A percentile compares a stretch with the other conserved stretches of the same genome.
Evolutionary conservation across 1,140 invertebrate genomes (phyloP).

Genomic region (Campoletis sonorensis): DNA sequence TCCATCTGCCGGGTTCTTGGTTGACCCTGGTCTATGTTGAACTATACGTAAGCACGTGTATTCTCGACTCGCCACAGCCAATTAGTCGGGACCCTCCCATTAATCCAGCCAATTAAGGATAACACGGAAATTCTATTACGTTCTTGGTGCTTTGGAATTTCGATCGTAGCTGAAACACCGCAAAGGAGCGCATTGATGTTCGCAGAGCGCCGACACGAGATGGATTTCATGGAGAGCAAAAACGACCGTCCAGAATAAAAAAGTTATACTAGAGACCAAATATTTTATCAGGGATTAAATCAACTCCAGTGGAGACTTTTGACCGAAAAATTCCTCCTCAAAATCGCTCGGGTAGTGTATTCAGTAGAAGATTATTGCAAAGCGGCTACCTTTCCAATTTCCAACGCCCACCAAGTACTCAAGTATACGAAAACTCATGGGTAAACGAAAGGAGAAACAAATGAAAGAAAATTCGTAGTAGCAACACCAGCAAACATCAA

Average conservation of each 20-base stretch:
- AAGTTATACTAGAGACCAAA: not conserved
- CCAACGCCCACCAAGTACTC: too few relatives aligned
- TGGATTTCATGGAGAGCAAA: not conserved
- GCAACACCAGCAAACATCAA: too few relatives aligned
- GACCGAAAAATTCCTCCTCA: too few relatives aligned
- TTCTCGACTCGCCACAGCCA: conserved; percentile 62
- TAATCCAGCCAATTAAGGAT: conserved; percentile 71
- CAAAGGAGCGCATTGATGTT: not conserved
- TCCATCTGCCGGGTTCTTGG: not conserved
- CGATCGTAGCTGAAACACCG: conserved; percentile 42
- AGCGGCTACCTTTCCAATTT: too few relatives aligned
- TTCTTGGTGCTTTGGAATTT: conserved; percentile 59
- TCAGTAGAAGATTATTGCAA: too few relatives aligned
- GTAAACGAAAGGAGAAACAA: too few relatives aligned
- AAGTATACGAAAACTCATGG: too few relatives aligned
- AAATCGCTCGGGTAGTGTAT: too few relatives aligned
- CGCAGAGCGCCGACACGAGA: not conserved
- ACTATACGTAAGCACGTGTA: conserved; percentile 45
- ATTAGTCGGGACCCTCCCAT: conserved; percentile 64
- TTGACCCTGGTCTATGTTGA: not conserved
- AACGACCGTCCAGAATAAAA: too few relatives aligned
- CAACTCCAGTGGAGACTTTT: too few relatives aligned
- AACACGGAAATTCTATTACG: conserved; percentile 70
- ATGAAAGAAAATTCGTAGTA: too few relatives aligned
- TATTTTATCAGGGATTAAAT: too few relatives aligned